These are phyloP conservation scores for Bungarus multicinctus DNA, from an alignment of 2,113 vertebrate genomes.

Conservation along the genomic window DNA sequence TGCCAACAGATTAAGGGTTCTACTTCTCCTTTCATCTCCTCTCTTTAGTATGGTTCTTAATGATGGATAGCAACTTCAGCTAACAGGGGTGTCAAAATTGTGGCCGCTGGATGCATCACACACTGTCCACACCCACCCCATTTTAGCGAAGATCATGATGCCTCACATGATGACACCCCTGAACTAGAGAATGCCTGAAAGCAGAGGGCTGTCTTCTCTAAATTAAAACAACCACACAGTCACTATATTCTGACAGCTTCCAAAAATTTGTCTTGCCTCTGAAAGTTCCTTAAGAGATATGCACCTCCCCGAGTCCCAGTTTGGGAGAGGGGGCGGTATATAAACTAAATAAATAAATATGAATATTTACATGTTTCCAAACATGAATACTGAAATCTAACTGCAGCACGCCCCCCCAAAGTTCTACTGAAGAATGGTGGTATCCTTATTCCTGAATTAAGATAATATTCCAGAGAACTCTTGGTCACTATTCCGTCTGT, in stretches of 20 bases:
- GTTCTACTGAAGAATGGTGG: neutral
- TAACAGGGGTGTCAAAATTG: neutral
- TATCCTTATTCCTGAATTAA: neutral
- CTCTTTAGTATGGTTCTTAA: neutral
- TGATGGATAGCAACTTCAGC: neutral
- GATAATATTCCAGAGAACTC: neutral
- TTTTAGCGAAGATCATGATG: too few relatives aligned
- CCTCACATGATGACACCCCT: too few relatives aligned
- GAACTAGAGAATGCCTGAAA: too few relatives aligned
- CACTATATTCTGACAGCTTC: neutral
- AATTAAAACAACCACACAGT: neutral
- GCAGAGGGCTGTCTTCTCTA: neutral
- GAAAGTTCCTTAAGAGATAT: constrained; percentile 1
- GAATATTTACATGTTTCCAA: constrained; percentile 12
- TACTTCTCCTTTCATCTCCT: neutral
- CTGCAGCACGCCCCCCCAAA: neutral
- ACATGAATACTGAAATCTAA: constrained; percentile 22
- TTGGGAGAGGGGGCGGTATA: too few relatives aligned
- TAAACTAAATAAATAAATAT: too few relatives aligned
- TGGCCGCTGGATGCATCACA: too few relatives aligned
- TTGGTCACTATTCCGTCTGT: constrained; percentile 23
- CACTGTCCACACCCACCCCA: too few relatives aligned
- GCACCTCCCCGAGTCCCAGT: too few relatives aligned
- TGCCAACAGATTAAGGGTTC: neutral
- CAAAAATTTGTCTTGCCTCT: neutral